Base-by-base conservation (phyloP, 2,113 vertebrate species). In the Herpetotheres cachinnans region DNA sequence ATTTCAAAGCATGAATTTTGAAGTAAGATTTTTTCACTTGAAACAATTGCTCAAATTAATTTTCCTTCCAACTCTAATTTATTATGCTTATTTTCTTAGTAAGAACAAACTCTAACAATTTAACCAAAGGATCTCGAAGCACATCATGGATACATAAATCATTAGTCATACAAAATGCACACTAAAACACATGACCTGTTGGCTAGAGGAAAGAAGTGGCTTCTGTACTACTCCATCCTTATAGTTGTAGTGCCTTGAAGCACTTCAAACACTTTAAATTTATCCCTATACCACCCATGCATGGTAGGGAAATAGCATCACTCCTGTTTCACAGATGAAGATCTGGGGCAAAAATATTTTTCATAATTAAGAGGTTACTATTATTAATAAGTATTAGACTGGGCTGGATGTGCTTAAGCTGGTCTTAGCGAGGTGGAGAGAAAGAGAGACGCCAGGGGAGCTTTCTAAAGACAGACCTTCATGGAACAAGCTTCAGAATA, bases 21-120 rank as follows among this genome's bases (percentile, higher is more conserved):
- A 95, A 97, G 93, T 74, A 93, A 94, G 52, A 92, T 92, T 79
- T 86, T 91, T 90, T 90, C 7, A 3, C 96, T 92, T 95, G 91
- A 97, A 97, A 97, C 97, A 97, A 97, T 97, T 72, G 86, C 81
- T 92, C 56, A 95, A 94, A 94, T 92, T 94, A 95, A 93, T 96
- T 95, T 93, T 84, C 91, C 78, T 94, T 97, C 90, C 72, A 95
- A 86, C 20, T 77, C 70, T 93, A 84, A 95, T 95, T 94, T 80
- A 95, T 87, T 90, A 83, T 93, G 86, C 73, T 93, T 95, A 95
- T 95, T 93, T 96, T 94, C 83, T 86, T 67, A 91, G 81, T 46
- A 90, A 78, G 92, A 92, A 86, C 29, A 17, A 97, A 83, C 27
- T 61, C 76, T 18, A 93, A 85, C 86, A 89, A 74, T 82, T 85